These are phyloP conservation scores for Pseudorectes ferrugineus DNA, from an alignment of 2,113 vertebrate genomes.

Conservation along the genomic window DNA sequence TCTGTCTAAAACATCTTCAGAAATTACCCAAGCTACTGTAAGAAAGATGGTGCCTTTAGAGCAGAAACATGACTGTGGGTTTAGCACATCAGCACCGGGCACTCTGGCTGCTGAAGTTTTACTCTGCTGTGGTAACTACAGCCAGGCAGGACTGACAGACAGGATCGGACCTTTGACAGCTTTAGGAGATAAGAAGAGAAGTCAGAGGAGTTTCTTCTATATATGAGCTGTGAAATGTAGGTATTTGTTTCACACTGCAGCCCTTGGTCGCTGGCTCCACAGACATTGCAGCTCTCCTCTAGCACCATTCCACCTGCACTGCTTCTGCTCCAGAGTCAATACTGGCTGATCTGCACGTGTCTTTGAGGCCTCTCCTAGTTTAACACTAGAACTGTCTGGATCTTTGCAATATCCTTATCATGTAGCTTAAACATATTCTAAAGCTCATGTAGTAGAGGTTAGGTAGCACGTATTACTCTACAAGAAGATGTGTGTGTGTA, in stretches of 20 bases:
- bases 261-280: not conserved
- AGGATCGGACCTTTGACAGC: not conserved
- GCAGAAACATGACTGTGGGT: not conserved
- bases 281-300: not conserved
- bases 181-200: not conserved
- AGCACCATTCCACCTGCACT: fast-evolving
- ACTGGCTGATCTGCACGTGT: not conserved
- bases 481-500: not conserved
- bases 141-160: not conserved
- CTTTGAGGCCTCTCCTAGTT: not conserved
- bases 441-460: not conserved
- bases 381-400: not conserved
- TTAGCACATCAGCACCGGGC: not conserved
- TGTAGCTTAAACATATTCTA: not conserved
- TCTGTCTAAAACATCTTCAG: not conserved
- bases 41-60: not conserved
- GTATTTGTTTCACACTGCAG: not conserved
- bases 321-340: not conserved
- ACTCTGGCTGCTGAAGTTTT: not conserved
- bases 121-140: not conserved
- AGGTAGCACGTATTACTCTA: not conserved
- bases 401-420: not conserved
- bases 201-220: not conserved
- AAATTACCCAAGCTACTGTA: not conserved
- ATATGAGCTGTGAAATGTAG: not conserved